Conservation (phyloP, 2,113 vertebrate species). For the Microtus oregoni region DNA sequence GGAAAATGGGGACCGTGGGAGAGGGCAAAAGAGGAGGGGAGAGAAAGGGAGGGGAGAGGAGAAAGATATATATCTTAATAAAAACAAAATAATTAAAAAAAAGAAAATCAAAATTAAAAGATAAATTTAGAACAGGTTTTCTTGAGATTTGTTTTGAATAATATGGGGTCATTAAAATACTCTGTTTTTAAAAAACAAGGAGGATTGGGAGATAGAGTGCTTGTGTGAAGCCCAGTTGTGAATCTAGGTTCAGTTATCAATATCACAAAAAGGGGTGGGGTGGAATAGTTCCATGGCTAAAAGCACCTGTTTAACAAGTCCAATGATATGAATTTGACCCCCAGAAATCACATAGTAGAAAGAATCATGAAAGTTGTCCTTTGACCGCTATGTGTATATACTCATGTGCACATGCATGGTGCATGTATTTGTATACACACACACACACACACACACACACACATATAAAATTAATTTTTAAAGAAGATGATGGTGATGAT, state of each 20-base stretch:
- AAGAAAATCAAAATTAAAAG: slow-evolving; percentile 30
- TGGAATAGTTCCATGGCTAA: background rate
- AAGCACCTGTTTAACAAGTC: background rate
- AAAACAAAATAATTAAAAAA: too few relatives aligned
- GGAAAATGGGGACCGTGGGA: too few relatives aligned
- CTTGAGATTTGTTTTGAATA: background rate
- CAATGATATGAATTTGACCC: background rate
- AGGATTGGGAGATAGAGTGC: background rate
- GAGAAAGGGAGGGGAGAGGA: too few relatives aligned
- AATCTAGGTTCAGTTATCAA: background rate
- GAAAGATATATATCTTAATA: too few relatives aligned
- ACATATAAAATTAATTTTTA: background rate
- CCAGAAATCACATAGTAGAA: background rate
- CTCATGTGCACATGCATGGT: too few relatives aligned
- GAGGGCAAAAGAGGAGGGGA: too few relatives aligned
- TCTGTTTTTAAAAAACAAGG: background rate
- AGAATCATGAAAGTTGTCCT: background rate
- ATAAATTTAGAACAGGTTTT: background rate
- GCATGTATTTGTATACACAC: background rate
- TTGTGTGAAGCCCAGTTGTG: background rate
- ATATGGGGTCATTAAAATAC: background rate
- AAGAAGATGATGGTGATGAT: background rate
- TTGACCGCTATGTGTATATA: background rate
- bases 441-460: too few relatives aligned
- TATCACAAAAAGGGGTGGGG: background rate